A percentile compares a stretch with the other conserved stretches of the same genome.
Conservation (phyloP, 2,113 vertebrate species). For the Misgurnus anguillicaudatus region DNA sequence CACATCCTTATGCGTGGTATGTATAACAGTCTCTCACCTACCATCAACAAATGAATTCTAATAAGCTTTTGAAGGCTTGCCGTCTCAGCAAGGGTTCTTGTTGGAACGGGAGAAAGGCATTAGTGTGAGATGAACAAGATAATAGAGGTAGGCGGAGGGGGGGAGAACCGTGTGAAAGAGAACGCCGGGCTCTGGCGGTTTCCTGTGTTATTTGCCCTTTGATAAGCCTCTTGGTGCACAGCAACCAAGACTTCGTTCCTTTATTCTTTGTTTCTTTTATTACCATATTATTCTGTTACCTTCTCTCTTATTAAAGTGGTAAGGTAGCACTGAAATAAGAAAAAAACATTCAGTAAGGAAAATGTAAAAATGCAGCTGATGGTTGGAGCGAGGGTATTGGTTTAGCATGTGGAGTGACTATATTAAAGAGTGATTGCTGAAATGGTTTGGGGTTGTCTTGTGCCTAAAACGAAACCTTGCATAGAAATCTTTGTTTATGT, state of each 20-base stretch:
- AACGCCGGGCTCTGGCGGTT: constrained; percentile 12
- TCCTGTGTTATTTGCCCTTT: constrained; percentile 27
- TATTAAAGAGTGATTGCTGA: not conserved
- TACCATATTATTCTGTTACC: constrained; percentile 29
- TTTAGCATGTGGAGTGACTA: constrained; percentile 3
- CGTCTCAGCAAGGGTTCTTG: constrained; percentile 29
- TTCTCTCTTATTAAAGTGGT: constrained; percentile 28
- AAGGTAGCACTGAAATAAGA: constrained; percentile 24
- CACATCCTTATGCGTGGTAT: constrained; percentile 48
- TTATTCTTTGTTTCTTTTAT: not conserved
- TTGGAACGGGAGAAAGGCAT: constrained; percentile 40
- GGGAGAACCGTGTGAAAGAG: constrained; percentile 6
- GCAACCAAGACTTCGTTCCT: not conserved
- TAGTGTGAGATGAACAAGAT: constrained; percentile 52
- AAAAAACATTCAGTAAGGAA: constrained; percentile 40
- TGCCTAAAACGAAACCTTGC: no score
- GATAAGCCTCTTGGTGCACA: constrained; percentile 9
- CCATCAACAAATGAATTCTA: constrained; percentile 46
- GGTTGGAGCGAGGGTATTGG: not conserved
- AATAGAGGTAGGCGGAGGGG: constrained; percentile 23
- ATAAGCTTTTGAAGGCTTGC: constrained; percentile 42
- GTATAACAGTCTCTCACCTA: constrained; percentile 33
- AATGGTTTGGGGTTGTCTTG: not conserved
- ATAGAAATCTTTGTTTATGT: no score
- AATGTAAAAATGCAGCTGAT: not conserved